phyloP scores from a whole-genome alignment of 2,797 vertebrate genomes.

The Antrozous pallidus region DNA sequence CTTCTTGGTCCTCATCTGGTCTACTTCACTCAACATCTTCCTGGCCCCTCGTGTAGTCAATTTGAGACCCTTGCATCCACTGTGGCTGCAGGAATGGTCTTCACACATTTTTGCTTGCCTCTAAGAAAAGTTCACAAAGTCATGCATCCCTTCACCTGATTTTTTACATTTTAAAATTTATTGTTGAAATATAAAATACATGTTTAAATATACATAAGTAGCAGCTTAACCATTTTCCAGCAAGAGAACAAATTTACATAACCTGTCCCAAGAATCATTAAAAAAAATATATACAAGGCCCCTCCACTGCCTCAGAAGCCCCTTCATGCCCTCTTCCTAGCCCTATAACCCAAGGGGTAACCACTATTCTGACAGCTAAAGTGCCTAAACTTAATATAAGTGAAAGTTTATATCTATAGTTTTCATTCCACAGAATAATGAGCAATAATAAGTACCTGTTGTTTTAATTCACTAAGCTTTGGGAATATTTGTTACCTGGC shows the following conservation, averaged over 20 bases:
- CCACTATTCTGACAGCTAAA: not conserved
- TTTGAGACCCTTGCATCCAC: not conserved
- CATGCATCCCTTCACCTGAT: not conserved
- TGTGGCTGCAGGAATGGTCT: not conserved
- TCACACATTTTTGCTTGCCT: not conserved
- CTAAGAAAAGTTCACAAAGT: not conserved
- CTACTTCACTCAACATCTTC: not conserved
- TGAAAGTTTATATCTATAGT: not conserved
- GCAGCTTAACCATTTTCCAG: not conserved
- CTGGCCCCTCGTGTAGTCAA: not conserved
- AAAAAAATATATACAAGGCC: not conserved
- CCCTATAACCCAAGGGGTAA: not conserved
- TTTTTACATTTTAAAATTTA: not conserved
- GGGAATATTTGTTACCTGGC: not conserved
- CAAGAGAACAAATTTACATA: not conserved
- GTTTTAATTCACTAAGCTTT: not conserved
- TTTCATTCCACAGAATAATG: not conserved
- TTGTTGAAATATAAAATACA: not conserved
- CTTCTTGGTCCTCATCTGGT: not conserved
- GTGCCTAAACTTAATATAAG: not conserved
- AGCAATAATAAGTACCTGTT: not conserved
- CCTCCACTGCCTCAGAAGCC: not conserved
- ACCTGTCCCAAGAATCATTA: not conserved
- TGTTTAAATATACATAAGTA: not conserved
- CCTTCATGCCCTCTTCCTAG: not conserved